Conservation (phyloP, 2,113 vertebrate species). For the Cyphomyrus plagiostoma region DNA sequence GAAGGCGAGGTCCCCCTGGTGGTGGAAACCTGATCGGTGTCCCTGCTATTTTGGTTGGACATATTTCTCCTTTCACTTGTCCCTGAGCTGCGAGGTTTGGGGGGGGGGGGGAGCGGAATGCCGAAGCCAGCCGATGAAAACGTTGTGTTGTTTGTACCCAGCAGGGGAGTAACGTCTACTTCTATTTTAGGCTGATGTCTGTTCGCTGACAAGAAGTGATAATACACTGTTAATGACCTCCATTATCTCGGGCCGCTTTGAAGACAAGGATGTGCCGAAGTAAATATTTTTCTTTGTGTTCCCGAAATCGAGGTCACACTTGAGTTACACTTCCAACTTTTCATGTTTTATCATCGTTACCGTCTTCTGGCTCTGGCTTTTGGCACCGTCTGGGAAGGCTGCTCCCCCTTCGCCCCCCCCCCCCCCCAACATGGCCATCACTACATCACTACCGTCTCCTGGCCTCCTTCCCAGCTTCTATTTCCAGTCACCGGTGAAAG, state of each 20-base stretch:
- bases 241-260: background rate
- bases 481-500: background rate
- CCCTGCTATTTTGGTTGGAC: background rate
- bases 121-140: background rate
- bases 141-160: background rate
- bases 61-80: background rate
- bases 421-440: background rate
- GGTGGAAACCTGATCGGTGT: background rate
- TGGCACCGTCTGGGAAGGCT: background rate
- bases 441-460: background rate
- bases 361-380: background rate
- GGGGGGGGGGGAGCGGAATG: background rate
- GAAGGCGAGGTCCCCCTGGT: background rate
- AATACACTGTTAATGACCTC: background rate
- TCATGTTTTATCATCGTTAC: background rate
- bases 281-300: background rate
- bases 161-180: background rate
- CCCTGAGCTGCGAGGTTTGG: background rate
- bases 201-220: background rate
- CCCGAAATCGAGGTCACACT: background rate
- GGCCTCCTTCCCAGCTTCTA: slow-evolving; percentile 4
- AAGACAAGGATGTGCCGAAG: background rate
- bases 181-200: background rate
- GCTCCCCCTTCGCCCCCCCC: background rate
- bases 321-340: background rate